Base-by-base conservation (phyloP, 2,113 vertebrate genomes). In the Cebus imitator region DNA sequence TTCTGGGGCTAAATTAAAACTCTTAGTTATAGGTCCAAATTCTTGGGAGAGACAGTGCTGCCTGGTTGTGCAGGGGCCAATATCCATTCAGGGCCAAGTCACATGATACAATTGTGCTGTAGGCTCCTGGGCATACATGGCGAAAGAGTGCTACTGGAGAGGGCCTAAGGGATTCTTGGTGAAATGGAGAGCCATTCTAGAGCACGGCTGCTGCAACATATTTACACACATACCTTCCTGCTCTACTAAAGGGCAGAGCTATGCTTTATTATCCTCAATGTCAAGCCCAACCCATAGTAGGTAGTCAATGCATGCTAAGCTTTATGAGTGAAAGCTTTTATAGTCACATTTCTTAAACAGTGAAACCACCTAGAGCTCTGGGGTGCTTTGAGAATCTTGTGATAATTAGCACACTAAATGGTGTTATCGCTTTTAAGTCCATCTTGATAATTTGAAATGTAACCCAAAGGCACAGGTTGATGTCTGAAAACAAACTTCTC, bases 401-500 rank as follows among this genome's bases (percentile, higher is more conserved):
- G 48, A 21, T 72, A 17, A 78, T 68, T 48, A 21, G 8, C 50
- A 75, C 3, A 25, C 3, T 27, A 58, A 83, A 17, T 25, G 64
- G 55, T 27, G 9, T 6, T 58, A 23, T 27, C 45, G 57, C 30
- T 92, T 48, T 55, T 12, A 48, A 35, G 20, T 68, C 27, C 45
- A 57, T 68, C 32, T 75, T 55, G 37, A 75, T 21, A 6, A 30
- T 91, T n/a, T 61, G 48, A 64, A 93, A 43, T 43, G 43, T 52
- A 85, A 80, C 9, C 82, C 45, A 83, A 87, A 73, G 61, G 72
- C 1, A 2, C 20, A n/a, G 18, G 17, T 35, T 20, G 2, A 16
- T 93, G 27, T 52, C 52, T 78, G n/a, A 84, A 96, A 86, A 70
- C 8, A 87, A 45, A 93, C 7, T 45, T 83, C 35, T 75, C 68